Evolutionary conservation across 2,113 vertebrate genomes (phyloP), one percentile per base, ranked within the genome.

Genomic region (Falcunculus frontatus): DNA sequence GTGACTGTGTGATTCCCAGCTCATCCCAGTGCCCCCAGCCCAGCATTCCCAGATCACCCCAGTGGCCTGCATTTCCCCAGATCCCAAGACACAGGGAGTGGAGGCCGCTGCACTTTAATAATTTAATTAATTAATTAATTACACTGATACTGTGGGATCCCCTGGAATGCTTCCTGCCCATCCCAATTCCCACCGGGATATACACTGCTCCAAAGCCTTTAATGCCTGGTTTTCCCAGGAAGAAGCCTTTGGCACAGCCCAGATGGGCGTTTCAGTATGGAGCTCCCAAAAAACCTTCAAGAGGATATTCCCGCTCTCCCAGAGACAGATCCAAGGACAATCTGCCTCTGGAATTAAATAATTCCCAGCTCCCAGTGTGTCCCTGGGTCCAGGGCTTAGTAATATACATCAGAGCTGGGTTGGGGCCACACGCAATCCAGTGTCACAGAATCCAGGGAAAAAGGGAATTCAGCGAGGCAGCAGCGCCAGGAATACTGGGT

Each of bases 191-290:
- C 49, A 47, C 13, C 1, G 1, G 44, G 32, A 59, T 22, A 21
- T 3, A 21, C 33, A 4, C 33, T 27, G 33, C 74, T 70, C 37
- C 64, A 17, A 47, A 53, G 50, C 7, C n/a, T 41, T 7, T 57
- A 62, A 8, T 14, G 19, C 47, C 65, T 46, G 30, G 9, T 29
- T 62, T 78, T 33, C 29, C 46, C 55, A 60, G 39, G 63, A 30
- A 52, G 50, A 68, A 60, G 56, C 46, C 33, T 62, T 52, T 33
- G 57, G 57, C 57, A 86, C 32, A 44, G 9, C 35, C 62, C 62
- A 57, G 37, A 16, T 8, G 62, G 35, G 23, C 4, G 0, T 37
- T 30, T 16, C 11, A 5, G 33, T 4, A 9, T 0, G 29, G 46
- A 41, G n/a, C 16, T 72, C 49, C 49, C 65, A 47, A 63, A 62